These are phyloP conservation scores for Mormyrus proboscirostris DNA, from an alignment of 2,797 vertebrate species.

Conservation along the genomic window DNA sequence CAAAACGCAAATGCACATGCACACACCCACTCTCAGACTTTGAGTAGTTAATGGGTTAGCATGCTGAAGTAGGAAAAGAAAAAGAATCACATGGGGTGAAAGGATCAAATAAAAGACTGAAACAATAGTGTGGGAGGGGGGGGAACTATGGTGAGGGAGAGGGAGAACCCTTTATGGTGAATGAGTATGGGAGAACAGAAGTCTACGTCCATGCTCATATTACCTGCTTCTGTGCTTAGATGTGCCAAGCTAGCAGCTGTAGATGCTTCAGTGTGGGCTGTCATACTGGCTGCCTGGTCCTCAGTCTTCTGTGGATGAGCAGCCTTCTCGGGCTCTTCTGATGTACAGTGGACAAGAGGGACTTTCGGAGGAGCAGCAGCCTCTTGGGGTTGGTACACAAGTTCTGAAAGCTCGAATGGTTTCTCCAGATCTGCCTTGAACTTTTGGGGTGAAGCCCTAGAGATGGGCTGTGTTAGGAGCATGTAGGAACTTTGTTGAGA, in stretches of 20 bases:
- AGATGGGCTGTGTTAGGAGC: slow-evolving; percentile 51
- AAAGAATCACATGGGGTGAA: slow-evolving; percentile 31
- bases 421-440: slow-evolving; percentile 58
- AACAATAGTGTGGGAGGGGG: slow-evolving; percentile 19
- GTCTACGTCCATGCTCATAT: slow-evolving; percentile 26
- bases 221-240: slow-evolving; percentile 62
- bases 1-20: slow-evolving; percentile 19
- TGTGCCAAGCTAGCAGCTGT: slow-evolving; percentile 50
- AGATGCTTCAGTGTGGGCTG: slow-evolving; percentile 25
- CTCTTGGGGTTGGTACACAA: slow-evolving; percentile 38
- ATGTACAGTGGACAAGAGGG: slow-evolving; percentile 30
- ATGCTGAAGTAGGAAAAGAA: slow-evolving; percentile 39
- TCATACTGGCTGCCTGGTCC: slow-evolving; percentile 29
- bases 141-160: slow-evolving; percentile 19
- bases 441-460: slow-evolving; percentile 43
- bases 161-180: slow-evolving; percentile 39
- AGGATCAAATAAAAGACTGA: slow-evolving; percentile 22
- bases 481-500: slow-evolving; percentile 49
- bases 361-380: slow-evolving; percentile 30
- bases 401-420: slow-evolving; percentile 13
- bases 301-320: slow-evolving; percentile 37
- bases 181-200: slow-evolving; percentile 30
- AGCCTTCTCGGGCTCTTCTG: slow-evolving; percentile 6
- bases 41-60: not conserved
- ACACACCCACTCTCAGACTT: slow-evolving; percentile 19